A percentile compares a stretch with the other conserved stretches of the same genome.
These are phyloP conservation scores for Hipposideros armiger DNA, from an alignment of 2,113 vertebrate genomes.

Conservation along the genomic window DNA sequence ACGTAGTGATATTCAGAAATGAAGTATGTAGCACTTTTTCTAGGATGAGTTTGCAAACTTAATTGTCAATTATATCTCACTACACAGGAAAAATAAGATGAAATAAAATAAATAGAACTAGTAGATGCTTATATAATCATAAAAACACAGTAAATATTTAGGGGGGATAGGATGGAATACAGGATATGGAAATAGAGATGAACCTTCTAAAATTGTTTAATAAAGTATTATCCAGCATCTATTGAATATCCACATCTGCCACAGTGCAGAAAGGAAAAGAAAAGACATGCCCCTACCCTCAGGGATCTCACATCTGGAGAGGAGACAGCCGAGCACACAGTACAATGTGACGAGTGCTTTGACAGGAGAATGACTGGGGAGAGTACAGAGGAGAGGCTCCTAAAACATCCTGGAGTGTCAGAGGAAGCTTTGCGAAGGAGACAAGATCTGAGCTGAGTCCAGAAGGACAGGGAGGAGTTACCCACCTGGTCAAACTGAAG, in stretches of 20 bases:
- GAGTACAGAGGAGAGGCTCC: background rate
- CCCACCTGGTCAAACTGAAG: background rate
- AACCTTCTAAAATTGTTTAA: background rate
- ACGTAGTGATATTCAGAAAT: too few species aligned
- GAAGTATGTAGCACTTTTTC: too few species aligned
- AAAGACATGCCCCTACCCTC: background rate
- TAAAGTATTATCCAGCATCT: constrained; percentile 7
- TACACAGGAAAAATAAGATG: constrained; percentile 29
- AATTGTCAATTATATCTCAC: background rate
- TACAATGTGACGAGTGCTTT: background rate
- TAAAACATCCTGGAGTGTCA: background rate
- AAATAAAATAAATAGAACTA: constrained; percentile 31
- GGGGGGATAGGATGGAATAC: background rate
- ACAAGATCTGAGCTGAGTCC: background rate
- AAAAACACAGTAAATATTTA: constrained; percentile 55
- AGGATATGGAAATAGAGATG: background rate
- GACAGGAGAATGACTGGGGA: background rate
- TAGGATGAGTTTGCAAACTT: background rate
- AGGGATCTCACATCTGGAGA: background rate
- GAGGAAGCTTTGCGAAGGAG: background rate
- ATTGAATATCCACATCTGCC: background rate
- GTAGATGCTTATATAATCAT: background rate
- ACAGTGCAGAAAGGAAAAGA: background rate
- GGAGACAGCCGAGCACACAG: background rate
- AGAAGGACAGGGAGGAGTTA: background rate